phyloP scores from a whole-genome alignment of 2,888 invertebrate genomes.

The Amblyjoppa fuscipennis region DNA sequence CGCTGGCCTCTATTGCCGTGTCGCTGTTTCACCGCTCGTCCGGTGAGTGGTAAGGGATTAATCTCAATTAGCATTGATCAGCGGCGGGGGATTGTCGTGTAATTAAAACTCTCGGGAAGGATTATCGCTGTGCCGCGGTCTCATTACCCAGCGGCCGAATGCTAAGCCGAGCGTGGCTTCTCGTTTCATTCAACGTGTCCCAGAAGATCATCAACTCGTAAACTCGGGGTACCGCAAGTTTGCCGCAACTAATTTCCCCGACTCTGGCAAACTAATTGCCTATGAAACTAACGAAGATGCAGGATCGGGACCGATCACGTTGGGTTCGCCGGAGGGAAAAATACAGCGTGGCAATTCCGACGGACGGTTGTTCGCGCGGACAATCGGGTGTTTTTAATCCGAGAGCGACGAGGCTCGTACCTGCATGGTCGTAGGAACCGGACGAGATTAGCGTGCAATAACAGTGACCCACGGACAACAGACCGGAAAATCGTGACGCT shows the following conservation, averaged over 20 bases:
- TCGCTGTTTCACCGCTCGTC: not conserved
- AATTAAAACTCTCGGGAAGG: constrained; percentile 59
- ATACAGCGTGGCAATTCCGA: not conserved
- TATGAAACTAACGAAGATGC: not conserved
- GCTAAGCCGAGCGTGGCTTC: constrained; percentile 46
- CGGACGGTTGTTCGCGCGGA: not conserved
- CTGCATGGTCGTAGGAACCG: constrained; percentile 52
- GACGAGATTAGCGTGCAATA: constrained; percentile 41
- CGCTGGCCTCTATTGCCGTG: constrained; percentile 5
- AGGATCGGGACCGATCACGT: not conserved
- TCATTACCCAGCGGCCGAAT: constrained; percentile 12
- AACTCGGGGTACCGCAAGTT: constrained; percentile 53
- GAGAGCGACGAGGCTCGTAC: constrained; percentile 13
- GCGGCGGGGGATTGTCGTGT: constrained; percentile 60
- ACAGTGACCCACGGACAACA: constrained; percentile 38
- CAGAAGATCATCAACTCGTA: constrained; percentile 66
- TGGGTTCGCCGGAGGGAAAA: not conserved
- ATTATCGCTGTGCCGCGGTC: constrained; percentile 28
- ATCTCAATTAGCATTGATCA: constrained; percentile 67
- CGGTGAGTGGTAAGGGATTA: not conserved
- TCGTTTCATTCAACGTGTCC: constrained; percentile 47
- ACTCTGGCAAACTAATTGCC: not conserved
- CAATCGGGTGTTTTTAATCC: not conserved
- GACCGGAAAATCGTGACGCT: constrained; percentile 37
- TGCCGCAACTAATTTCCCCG: constrained; percentile 49